Evolutionary conservation across 2,797 vertebrate genomes (phyloP).

Genomic region (Rhinella marina): DNA sequence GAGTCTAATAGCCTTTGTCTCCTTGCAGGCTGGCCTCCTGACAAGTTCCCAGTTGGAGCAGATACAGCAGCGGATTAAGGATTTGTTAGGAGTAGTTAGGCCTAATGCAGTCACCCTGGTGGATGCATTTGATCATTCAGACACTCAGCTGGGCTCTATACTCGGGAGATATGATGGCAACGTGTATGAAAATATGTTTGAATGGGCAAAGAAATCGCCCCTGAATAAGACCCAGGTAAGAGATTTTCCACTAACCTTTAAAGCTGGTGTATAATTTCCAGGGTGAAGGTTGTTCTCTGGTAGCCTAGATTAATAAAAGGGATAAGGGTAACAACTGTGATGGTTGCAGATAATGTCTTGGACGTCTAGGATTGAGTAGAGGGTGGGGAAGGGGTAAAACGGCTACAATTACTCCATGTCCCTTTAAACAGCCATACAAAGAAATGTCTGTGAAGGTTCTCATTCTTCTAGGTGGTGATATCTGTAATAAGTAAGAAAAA

Average conservation of each 20-base stretch:
- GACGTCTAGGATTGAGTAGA: too few relatives aligned
- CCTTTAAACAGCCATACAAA: too few relatives aligned
- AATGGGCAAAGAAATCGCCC: constrained; percentile 92
- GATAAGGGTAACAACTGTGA: too few relatives aligned
- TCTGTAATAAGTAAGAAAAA: too few relatives aligned
- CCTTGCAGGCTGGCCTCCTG: constrained; percentile 82
- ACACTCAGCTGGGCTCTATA: constrained; percentile 84
- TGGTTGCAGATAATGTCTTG: too few relatives aligned
- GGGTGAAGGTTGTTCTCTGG: too few relatives aligned
- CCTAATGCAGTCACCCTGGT: constrained; percentile 89
- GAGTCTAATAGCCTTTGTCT: not conserved
- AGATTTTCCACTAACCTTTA: not conserved
- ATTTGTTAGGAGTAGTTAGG: constrained; percentile 85
- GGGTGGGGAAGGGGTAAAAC: too few relatives aligned
- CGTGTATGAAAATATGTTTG: constrained; percentile 94
- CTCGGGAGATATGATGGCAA: constrained; percentile 95
- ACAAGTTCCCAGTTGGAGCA: constrained; percentile 82
- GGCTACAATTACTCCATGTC: too few relatives aligned
- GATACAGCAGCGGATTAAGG: constrained; percentile 82
- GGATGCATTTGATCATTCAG: constrained; percentile 89
- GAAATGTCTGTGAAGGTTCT: too few relatives aligned
- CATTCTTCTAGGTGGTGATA: too few relatives aligned
- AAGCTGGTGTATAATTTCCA: not conserved
- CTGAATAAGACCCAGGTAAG: constrained; percentile 89
- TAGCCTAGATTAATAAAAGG: not conserved